phyloP scores from a whole-genome alignment of 2,888 invertebrate genomes.

The Phaonia tiefii region DNA sequence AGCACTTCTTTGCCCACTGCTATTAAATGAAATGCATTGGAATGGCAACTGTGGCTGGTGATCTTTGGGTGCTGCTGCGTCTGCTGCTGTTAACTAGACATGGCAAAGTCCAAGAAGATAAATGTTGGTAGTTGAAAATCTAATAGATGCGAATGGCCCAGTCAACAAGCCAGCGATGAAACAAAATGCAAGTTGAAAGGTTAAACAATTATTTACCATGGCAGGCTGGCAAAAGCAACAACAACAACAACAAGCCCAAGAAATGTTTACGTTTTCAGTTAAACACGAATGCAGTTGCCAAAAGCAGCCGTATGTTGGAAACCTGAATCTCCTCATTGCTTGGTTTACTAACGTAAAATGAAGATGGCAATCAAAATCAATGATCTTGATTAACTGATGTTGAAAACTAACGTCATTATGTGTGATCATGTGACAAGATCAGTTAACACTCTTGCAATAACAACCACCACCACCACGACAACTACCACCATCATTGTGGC shows the following conservation, averaged over 20 bases:
- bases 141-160: neutral
- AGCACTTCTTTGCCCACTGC: constrained; percentile 7
- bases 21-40: too few species aligned
- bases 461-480: neutral
- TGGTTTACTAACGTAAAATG: constrained; percentile 10
- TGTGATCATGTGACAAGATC: constrained; percentile 66
- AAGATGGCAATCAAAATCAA: constrained; percentile 57
- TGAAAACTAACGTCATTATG: constrained; percentile 45
- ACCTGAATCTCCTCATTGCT: constrained; percentile 37
- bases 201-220: constrained; percentile 71
- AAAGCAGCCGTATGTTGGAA: constrained; percentile 18
- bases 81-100: constrained; percentile 29
- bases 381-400: constrained; percentile 60
- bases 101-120: constrained; percentile 37
- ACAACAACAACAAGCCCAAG: neutral
- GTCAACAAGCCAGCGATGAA: constrained; percentile 5
- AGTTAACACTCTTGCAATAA: constrained; percentile 60
- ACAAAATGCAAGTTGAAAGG: constrained; percentile 69
- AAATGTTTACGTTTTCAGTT: too few species aligned
- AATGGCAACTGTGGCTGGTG: neutral
- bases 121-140: constrained; percentile 3
- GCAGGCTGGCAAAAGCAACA: constrained; percentile 18
- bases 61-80: too few species aligned
- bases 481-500: neutral
- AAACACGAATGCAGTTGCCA: too few species aligned